A percentile compares a stretch with the other conserved stretches of the same genome.
phyloP scores from a whole-genome alignment of 2,797 vertebrate species.

The Trematomus bernacchii region DNA sequence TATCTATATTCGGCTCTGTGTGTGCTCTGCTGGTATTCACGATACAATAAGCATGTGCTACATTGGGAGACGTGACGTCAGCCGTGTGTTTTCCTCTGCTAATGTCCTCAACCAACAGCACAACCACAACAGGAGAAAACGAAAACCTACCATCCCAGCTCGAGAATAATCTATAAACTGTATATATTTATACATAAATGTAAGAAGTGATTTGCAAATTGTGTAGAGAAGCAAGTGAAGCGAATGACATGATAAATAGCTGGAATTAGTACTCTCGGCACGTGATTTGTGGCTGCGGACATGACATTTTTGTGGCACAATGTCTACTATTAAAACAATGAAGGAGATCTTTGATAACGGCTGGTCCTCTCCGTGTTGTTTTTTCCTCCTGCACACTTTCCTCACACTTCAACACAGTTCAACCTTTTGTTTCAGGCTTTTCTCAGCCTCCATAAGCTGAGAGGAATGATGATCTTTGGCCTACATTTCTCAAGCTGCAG shows the following conservation, averaged over 20 bases:
- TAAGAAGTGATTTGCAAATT: slow-evolving; percentile 93
- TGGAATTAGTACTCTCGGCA: slow-evolving; percentile 89
- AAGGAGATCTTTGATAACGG: slow-evolving; percentile 98
- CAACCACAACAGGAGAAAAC: slow-evolving; percentile 77
- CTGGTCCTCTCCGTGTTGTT: slow-evolving; percentile 76
- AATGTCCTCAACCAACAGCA: slow-evolving; percentile 89
- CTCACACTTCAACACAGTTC: not conserved
- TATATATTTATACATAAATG: slow-evolving; percentile 89
- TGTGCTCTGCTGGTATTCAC: slow-evolving; percentile 86
- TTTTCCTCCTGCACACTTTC: not conserved
- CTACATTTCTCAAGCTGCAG: slow-evolving; percentile 27
- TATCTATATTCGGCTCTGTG: slow-evolving; percentile 80
- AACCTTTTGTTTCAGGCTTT: not conserved
- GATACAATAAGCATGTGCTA: slow-evolving; percentile 64
- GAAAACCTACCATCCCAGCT: slow-evolving; percentile 81
- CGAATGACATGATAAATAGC: slow-evolving; percentile 83
- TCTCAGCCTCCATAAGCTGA: slow-evolving; percentile 25
- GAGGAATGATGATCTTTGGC: slow-evolving; percentile 55
- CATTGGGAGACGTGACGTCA: slow-evolving; percentile 57
- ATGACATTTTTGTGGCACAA: slow-evolving; percentile 94
- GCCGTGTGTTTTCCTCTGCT: slow-evolving; percentile 84
- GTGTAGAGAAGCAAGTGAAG: slow-evolving; percentile 89
- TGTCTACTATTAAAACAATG: slow-evolving; percentile 92
- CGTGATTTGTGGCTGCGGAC: slow-evolving; percentile 95
- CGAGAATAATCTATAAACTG: slow-evolving; percentile 73